Evolutionary conservation across 2,113 vertebrate genomes (phyloP).

Genomic region (Brachionichthys hirsutus): DNA sequence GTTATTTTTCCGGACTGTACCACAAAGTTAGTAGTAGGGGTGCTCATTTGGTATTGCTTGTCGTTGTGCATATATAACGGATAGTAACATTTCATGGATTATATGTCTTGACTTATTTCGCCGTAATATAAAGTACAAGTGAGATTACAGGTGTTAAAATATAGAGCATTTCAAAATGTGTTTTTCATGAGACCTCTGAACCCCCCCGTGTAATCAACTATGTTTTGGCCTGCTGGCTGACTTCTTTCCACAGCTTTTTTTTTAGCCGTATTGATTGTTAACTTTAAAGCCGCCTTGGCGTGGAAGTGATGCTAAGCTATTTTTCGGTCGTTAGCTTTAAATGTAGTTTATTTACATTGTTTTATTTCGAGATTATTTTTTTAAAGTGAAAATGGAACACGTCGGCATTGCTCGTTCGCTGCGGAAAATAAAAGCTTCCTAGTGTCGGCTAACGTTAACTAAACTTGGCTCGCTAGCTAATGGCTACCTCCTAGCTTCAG

Average conservation of each 20-base stretch:
- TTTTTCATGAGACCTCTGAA: background rate
- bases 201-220: background rate
- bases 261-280: slow-evolving; percentile 36
- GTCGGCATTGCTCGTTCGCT: background rate
- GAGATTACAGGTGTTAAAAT: rapidly evolving
- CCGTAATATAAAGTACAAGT: rapidly evolving
- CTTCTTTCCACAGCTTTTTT: slow-evolving; percentile 40
- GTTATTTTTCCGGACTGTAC: slow-evolving; percentile 71
- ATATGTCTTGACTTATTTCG: rapidly evolving
- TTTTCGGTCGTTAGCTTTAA: background rate
- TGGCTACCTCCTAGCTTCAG: slow-evolving; percentile 43
- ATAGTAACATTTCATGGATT: no score
- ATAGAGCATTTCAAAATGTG: rapidly evolving
- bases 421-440: slow-evolving; percentile 19
- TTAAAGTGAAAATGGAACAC: slow-evolving; percentile 30
- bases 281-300: slow-evolving; percentile 16
- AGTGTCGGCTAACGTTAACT: slow-evolving; percentile 31
- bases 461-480: slow-evolving; percentile 21
- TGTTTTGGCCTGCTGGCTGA: background rate
- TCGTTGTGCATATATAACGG: background rate
- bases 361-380: slow-evolving; percentile 21
- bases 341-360: background rate
- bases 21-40: slow-evolving; percentile 69
- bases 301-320: background rate
- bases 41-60: background rate